phyloP scores from a whole-genome alignment of 92 coral and sea anemone species.

The Palythoa heliodiscus region DNA sequence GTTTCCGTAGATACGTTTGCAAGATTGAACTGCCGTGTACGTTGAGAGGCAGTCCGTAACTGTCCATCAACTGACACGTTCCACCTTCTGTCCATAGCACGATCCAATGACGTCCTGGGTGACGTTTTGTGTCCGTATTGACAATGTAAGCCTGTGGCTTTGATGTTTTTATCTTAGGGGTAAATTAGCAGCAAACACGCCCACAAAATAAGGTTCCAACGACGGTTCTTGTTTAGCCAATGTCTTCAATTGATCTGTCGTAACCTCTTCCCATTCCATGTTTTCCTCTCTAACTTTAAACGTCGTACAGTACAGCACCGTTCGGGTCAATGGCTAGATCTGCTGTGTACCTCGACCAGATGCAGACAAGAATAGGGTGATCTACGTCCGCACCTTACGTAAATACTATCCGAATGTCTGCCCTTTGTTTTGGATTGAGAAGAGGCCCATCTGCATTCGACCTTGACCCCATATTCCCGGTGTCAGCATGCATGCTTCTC shows the following conservation, averaged over 20 bases:
- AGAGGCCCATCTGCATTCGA: too few relatives aligned
- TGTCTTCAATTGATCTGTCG: conserved; percentile 11
- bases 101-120: conserved; percentile 54
- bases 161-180: background rate
- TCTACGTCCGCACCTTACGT: too few relatives aligned
- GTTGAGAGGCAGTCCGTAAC: conserved; percentile 47
- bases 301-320: conserved; percentile 42
- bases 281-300: background rate
- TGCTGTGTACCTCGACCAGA: too few relatives aligned
- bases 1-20: too few relatives aligned
- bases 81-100: conserved; percentile 41
- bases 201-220: conserved; percentile 36
- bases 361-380: too few relatives aligned
- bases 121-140: conserved; percentile 47
- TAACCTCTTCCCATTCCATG: conserved; percentile 35
- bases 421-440: too few relatives aligned
- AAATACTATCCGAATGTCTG: too few relatives aligned
- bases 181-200: conserved; percentile 36
- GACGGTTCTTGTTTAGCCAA: conserved; percentile 35
- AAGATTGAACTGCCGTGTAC: too few relatives aligned
- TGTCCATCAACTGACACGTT: conserved; percentile 58
- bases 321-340: background rate
- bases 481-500: too few relatives aligned
- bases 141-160: conserved; percentile 44
- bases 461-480: too few relatives aligned